phyloP scores from a whole-genome alignment of 2,797 vertebrate genomes.

The Sylvilagus floridanus region DNA sequence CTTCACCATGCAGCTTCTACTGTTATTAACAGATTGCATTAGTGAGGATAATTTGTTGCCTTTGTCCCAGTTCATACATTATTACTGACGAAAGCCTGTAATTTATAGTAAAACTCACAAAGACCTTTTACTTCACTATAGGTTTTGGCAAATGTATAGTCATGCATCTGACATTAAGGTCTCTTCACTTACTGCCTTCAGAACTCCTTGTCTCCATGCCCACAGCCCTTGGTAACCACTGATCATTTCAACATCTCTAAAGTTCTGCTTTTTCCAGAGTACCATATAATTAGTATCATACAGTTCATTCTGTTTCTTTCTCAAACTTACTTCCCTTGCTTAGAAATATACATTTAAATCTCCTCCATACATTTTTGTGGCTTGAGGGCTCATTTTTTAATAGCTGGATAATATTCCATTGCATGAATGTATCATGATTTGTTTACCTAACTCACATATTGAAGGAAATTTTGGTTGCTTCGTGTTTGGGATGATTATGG shows the following conservation, averaged over 20 bases:
- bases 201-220: background rate
- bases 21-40: background rate
- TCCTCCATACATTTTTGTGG: background rate
- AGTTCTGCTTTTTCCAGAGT: background rate
- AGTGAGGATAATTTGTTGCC: background rate
- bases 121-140: background rate
- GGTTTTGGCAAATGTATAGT: background rate
- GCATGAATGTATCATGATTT: background rate
- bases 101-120: background rate
- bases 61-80: background rate
- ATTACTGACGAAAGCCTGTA: background rate
- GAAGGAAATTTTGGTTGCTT: background rate
- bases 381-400: background rate
- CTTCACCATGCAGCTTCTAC: background rate
- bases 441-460: background rate
- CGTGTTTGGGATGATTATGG: background rate
- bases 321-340: background rate
- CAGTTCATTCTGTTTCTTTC: background rate
- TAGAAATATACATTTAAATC: background rate
- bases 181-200: background rate
- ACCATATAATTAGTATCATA: background rate
- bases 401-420: background rate
- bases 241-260: background rate
- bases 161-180: background rate
- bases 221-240: background rate